Conservation (phyloP, 2,113 vertebrate genomes). For the Sinocyclocheilus anophthalmus region DNA sequence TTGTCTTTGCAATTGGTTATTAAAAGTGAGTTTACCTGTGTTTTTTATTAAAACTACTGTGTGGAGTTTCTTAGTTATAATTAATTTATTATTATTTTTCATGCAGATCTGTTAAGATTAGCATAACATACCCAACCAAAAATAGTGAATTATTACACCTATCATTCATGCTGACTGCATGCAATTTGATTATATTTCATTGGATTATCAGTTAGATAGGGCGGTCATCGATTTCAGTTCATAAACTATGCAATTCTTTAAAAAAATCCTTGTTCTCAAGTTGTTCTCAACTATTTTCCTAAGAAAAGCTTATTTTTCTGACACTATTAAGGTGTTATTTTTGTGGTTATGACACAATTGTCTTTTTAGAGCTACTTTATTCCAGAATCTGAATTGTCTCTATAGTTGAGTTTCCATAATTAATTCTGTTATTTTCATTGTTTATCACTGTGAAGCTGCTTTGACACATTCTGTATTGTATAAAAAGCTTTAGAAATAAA, state of each 20-base stretch:
- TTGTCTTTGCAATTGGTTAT: conserved; percentile 19
- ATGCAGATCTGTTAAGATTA: background rate
- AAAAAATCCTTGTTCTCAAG: background rate
- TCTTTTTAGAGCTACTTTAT: background rate
- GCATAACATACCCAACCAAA: background rate
- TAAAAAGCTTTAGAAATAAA: too few relatives aligned
- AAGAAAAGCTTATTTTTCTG: background rate
- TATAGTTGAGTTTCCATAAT: background rate
- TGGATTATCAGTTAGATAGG: background rate
- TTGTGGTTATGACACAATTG: background rate
- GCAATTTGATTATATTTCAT: background rate
- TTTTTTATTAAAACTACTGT: conserved; percentile 7
- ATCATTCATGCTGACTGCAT: background rate
- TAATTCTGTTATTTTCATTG: background rate
- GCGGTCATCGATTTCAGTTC: background rate
- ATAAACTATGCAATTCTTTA: background rate
- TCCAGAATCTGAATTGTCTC: background rate
- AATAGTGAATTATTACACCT: background rate
- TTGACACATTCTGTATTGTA: too few relatives aligned
- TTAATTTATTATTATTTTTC: background rate
- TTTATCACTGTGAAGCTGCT: background rate
- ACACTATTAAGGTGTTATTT: background rate
- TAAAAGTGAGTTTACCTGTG: conserved; percentile 2
- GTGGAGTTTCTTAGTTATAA: background rate
- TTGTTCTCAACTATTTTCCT: background rate